Percentiles rank a stretch among this genome's conserved stretches.
phyloP scores from a whole-genome alignment of 2,888 invertebrate genomes.

The Acrocyrtus sp. region DNA sequence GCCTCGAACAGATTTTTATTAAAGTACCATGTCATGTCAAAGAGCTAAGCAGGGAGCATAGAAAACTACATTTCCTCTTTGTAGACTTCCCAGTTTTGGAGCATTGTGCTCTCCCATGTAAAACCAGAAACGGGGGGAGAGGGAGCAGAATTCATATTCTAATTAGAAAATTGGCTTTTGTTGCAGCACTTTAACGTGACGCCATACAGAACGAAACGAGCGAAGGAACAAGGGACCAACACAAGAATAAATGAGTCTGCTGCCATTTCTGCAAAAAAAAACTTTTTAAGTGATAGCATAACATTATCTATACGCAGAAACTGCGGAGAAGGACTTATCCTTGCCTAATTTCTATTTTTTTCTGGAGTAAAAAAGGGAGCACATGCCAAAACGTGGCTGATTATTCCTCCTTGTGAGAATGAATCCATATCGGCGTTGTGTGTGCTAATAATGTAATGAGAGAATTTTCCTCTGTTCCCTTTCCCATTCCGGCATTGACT shows the following conservation, averaged over 20 bases:
- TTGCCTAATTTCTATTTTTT: not conserved
- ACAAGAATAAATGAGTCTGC: not conserved
- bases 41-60: too few species aligned
- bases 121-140: not conserved
- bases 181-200: constrained; percentile 12
- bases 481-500: too few species aligned
- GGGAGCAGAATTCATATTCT: constrained; percentile 8
- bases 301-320: not conserved
- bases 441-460: not conserved
- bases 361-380: not conserved
- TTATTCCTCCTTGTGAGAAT: not conserved
- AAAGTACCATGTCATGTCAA: too few species aligned
- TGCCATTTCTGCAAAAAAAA: too few species aligned
- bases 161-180: constrained; percentile 34
- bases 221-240: not conserved
- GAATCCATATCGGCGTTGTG: not conserved
- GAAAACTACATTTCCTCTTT: too few species aligned
- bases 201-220: not conserved
- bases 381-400: not conserved
- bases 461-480: too few species aligned
- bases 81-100: too few species aligned
- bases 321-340: not conserved
- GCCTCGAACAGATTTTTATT: too few species aligned
- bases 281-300: not conserved
- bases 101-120: too few species aligned